Evolutionary conservation across 1,140 invertebrate species (phyloP).

Genomic region (Bombus soroeensis): DNA sequence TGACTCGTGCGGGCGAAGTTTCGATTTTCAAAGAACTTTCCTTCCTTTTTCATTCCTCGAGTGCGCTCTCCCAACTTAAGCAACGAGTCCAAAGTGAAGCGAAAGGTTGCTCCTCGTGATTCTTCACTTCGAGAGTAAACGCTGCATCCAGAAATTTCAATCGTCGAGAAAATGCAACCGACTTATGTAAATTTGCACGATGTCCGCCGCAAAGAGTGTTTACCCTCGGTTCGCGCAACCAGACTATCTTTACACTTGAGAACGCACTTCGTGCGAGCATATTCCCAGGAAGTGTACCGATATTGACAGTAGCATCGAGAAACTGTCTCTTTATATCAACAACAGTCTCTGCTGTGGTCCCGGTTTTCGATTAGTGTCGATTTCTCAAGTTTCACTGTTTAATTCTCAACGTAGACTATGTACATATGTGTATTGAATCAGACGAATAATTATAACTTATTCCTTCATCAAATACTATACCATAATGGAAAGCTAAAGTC

Average conservation of each 20-base stretch:
- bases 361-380: neutral
- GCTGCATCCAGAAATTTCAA: constrained; percentile 38
- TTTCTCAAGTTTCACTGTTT: neutral
- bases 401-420: neutral
- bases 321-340: neutral
- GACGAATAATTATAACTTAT: neutral
- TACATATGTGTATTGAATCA: neutral
- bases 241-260: neutral
- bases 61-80: constrained; percentile 25
- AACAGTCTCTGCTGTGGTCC: neutral
- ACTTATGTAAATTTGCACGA: constrained; percentile 52
- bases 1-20: neutral
- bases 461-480: neutral
- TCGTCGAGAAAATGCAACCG: constrained; percentile 45
- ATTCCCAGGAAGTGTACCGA: neutral
- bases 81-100: neutral
- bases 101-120: neutral
- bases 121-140: constrained; percentile 11
- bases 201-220: constrained; percentile 28
- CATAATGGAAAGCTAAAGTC: too few species aligned
- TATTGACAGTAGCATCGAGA: constrained; percentile 4
- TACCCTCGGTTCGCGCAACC: constrained; percentile 16
- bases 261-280: neutral
- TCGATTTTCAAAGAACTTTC: neutral
- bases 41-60: neutral